These are phyloP conservation scores for Picus viridis DNA, from an alignment of 2,797 vertebrate genomes.

Conservation along the genomic window DNA sequence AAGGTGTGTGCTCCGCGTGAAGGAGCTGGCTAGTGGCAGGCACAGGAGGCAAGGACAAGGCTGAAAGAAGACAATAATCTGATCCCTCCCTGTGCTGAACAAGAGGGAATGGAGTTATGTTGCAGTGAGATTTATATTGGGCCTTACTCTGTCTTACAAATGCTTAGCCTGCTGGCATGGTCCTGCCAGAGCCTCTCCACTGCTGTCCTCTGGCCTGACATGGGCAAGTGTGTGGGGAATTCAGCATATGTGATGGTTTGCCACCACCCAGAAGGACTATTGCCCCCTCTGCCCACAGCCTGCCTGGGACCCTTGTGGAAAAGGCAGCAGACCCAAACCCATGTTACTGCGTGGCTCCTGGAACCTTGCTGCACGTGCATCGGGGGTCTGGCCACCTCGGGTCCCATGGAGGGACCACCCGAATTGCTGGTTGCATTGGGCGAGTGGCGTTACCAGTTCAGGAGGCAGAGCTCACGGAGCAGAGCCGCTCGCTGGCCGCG, in stretches of 20 bases:
- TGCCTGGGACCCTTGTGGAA: not conserved
- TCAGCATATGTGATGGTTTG: not conserved
- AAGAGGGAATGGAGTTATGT: not conserved
- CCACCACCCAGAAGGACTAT: too few species aligned
- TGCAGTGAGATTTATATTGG: not conserved
- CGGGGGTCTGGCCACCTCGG: not conserved
- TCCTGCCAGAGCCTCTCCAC: not conserved
- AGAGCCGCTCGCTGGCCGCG: too few species aligned
- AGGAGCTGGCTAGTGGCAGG: not conserved
- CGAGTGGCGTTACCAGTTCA: too few species aligned
- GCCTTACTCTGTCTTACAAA: not conserved
- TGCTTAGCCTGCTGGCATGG: not conserved
- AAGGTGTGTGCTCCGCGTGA: not conserved
- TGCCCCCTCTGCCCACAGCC: not conserved
- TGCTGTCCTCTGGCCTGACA: not conserved
- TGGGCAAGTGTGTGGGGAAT: rapidly evolving
- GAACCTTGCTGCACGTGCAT: rapidly evolving
- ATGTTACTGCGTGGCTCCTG: not conserved
- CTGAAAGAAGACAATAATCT: not conserved
- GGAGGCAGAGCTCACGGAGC: not conserved
- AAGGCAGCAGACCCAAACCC: not conserved
- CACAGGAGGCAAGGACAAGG: not conserved
- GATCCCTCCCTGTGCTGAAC: not conserved
- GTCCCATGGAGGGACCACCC: not conserved
- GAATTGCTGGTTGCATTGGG: rapidly evolving